Conservation (phyloP, 2,113 vertebrate species). For the Leptobrachium leishanense region DNA sequence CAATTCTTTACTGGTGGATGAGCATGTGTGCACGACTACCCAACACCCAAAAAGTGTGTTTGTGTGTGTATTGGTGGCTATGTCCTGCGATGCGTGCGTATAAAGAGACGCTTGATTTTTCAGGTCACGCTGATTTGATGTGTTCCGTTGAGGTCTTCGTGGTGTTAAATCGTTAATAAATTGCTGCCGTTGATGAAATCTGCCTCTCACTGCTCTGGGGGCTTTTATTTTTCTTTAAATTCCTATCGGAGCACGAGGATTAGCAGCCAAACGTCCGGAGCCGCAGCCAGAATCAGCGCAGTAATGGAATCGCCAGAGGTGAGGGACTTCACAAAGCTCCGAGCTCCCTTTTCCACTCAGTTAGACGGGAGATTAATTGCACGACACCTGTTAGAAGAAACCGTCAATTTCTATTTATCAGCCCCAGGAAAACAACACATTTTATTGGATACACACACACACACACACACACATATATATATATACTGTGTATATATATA, state of each 20-base stretch:
- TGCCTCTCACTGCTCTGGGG: background rate
- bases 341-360: slow-evolving; percentile 41
- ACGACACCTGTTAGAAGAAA: slow-evolving; percentile 27
- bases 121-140: too few relatives aligned
- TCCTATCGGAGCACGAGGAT: slow-evolving; percentile 1
- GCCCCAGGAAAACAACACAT: slow-evolving; percentile 33
- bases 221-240: background rate
- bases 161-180: background rate
- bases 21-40: too few relatives aligned
- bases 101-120: too few relatives aligned
- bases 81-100: too few relatives aligned
- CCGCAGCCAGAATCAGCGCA: slow-evolving; percentile 21
- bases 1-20: too few relatives aligned
- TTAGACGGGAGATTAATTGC: slow-evolving; percentile 40
- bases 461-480: too few relatives aligned
- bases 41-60: too few relatives aligned
- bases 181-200: background rate
- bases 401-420: slow-evolving; percentile 44
- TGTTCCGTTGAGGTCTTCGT: background rate
- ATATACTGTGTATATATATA: too few relatives aligned
- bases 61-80: too few relatives aligned
- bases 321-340: slow-evolving; percentile 31
- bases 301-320: slow-evolving; percentile 35
- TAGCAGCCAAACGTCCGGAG: slow-evolving; percentile 9
- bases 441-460: background rate